A percentile compares a stretch with the other conserved stretches of the same genome.
Conservation (phyloP, 2,797 vertebrate species). For the Otus scops region DNA sequence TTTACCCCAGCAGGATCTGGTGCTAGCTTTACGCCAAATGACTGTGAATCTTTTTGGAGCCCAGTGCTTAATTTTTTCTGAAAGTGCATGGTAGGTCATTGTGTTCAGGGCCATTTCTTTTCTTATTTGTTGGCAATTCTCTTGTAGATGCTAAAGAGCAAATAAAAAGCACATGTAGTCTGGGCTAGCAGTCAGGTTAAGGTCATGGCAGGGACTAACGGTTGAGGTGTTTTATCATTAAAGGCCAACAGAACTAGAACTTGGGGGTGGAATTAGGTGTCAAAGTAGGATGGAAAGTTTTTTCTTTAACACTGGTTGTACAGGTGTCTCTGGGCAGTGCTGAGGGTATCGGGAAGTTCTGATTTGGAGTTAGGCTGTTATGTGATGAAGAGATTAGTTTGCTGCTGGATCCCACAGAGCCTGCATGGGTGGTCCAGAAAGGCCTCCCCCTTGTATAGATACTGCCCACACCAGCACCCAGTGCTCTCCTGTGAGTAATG, state of each 20-base stretch:
- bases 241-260: background rate
- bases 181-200: background rate
- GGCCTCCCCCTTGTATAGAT: background rate
- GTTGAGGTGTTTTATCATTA: background rate
- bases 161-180: background rate
- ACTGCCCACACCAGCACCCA: background rate
- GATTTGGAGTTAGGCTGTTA: background rate
- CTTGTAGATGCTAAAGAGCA: background rate
- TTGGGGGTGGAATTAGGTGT: background rate
- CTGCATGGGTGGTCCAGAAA: background rate
- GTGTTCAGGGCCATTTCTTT: background rate
- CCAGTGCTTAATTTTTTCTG: background rate
- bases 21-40: background rate
- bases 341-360: fast-evolving
- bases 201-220: background rate
- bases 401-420: background rate
- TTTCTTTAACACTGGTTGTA: background rate
- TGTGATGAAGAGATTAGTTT: background rate
- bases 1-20: background rate
- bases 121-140: background rate
- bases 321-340: background rate
- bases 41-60: background rate
- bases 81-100: background rate
- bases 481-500: background rate
- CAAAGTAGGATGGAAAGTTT: background rate